phyloP scores from a whole-genome alignment of 2,113 vertebrate species.

The Symphodus melops region DNA sequence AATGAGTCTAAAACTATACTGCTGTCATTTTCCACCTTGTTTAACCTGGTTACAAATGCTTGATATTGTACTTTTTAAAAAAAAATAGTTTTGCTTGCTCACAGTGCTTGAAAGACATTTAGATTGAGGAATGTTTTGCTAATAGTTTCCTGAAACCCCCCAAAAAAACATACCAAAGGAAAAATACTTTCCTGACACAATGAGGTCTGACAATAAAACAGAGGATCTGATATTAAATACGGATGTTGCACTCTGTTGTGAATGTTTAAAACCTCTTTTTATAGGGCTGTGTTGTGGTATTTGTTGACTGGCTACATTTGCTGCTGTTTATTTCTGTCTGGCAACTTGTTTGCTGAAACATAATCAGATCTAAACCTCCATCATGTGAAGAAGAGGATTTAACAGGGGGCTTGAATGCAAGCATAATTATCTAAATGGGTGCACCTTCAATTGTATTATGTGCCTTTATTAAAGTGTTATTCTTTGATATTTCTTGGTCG shows the following conservation, averaged over 20 bases:
- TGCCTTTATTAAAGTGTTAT: neutral
- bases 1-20: neutral
- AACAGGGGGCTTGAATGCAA: too few species aligned
- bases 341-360: constrained; percentile 7
- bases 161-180: neutral
- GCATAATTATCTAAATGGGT: too few species aligned
- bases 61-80: neutral
- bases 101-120: neutral
- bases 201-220: constrained; percentile 13
- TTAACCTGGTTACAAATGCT: neutral
- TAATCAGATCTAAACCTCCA: too few species aligned
- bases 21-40: neutral
- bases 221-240: constrained; percentile 13
- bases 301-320: constrained; percentile 22
- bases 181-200: constrained; percentile 11
- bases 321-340: constrained; percentile 27
- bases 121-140: too few species aligned
- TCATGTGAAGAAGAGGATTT: too few species aligned
- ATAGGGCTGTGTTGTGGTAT: constrained; percentile 40
- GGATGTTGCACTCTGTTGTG: constrained; percentile 20
- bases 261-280: neutral
- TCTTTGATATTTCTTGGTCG: neutral
- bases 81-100: neutral
- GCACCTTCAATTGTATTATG: neutral
- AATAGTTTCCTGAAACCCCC: neutral